Evolutionary conservation across 2,113 vertebrate genomes (phyloP).

Genomic region (Petrocephalus zakoni): DNA sequence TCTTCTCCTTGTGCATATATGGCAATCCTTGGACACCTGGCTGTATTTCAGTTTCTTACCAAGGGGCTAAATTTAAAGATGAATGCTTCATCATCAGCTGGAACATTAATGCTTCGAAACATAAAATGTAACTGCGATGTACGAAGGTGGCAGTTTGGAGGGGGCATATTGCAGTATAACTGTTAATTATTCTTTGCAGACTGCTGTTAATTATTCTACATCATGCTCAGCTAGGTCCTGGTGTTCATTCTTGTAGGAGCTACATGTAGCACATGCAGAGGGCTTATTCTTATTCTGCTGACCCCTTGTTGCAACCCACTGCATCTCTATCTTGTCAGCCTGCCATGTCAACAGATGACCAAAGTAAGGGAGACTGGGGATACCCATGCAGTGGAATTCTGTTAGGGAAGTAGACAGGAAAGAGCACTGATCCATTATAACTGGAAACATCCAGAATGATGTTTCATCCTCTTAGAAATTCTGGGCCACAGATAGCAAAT

Average conservation of each 20-base stretch:
- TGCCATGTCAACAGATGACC: conserved; percentile 37
- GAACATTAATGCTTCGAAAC: background rate
- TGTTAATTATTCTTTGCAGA: background rate
- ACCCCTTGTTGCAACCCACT: conserved; percentile 10
- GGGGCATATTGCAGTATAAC: background rate
- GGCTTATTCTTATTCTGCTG: conserved; percentile 17
- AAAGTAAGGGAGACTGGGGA: conserved; percentile 26
- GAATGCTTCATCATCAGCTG: background rate
- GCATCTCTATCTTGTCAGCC: conserved; percentile 17
- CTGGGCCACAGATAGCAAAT: background rate
- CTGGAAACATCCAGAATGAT: conserved; percentile 21
- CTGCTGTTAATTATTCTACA: background rate
- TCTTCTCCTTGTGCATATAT: background rate
- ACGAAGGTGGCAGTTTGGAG: background rate
- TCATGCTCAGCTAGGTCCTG: background rate
- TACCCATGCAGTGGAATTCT: conserved; percentile 34
- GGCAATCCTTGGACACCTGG: background rate
- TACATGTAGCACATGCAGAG: background rate
- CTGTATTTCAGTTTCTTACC: background rate
- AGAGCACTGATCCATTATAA: conserved; percentile 18
- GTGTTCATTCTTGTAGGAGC: background rate
- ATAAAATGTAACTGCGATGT: background rate
- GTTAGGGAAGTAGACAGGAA: conserved; percentile 23
- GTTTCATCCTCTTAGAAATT: conserved; percentile 19
- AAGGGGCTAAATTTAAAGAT: background rate